Evolutionary conservation across 2,113 vertebrate genomes (phyloP).

Genomic region (Ammodytes marinus): DNA sequence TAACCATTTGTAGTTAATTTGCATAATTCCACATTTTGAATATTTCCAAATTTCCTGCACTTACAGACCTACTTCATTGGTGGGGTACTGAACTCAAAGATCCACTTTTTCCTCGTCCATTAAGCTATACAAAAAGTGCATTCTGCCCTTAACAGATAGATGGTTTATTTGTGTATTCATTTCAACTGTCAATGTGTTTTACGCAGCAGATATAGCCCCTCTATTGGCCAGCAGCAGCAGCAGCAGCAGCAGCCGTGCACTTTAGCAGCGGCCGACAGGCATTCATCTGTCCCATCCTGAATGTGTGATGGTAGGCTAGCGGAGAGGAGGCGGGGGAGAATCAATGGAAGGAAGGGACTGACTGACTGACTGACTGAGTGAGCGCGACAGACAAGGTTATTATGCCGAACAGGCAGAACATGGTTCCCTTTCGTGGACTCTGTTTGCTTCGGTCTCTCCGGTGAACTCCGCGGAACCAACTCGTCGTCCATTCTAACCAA

Average conservation of each 20-base stretch:
- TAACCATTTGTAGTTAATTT: too few relatives aligned
- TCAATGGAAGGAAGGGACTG: slow-evolving; percentile 64
- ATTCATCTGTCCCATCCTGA: slow-evolving; percentile 55
- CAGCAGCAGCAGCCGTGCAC: too few relatives aligned
- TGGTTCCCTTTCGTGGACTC: slow-evolving; percentile 38
- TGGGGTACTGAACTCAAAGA: too few relatives aligned
- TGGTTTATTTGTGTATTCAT: neutral
- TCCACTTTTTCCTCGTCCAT: neutral
- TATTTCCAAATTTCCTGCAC: neutral
- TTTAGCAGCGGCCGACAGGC: slow-evolving; percentile 46
- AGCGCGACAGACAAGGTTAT: slow-evolving; percentile 29
- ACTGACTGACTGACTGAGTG: slow-evolving; percentile 16
- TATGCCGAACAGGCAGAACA: slow-evolving; percentile 39
- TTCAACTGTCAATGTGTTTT: slow-evolving; percentile 18
- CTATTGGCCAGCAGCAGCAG: slow-evolving; percentile 43
- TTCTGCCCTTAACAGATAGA: too few relatives aligned
- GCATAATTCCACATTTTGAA: too few relatives aligned
- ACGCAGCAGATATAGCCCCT: slow-evolving; percentile 51
- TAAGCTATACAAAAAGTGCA: neutral
- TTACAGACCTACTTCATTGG: too few relatives aligned
- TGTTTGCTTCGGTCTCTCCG: neutral
- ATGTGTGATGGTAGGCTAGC: slow-evolving; percentile 32
- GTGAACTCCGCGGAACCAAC: neutral
- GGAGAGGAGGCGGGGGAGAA: slow-evolving; percentile 47
- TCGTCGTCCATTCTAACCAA: neutral